A percentile compares a stretch with the other conserved stretches of the same genome.
Conservation (phyloP, 1,140 invertebrate genomes). For the Trichomalopsis sarcophagae region DNA sequence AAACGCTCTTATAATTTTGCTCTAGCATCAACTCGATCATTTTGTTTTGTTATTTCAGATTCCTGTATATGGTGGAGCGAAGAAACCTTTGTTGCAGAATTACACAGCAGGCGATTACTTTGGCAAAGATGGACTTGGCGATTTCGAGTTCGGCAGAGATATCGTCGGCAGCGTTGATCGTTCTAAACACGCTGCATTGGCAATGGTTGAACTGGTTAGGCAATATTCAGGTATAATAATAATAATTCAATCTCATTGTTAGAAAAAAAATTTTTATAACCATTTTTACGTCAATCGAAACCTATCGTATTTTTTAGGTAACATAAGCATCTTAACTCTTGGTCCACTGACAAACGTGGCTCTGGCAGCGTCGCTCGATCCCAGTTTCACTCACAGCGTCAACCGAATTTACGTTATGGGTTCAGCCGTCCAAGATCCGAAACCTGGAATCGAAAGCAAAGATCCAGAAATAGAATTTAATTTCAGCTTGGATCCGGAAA, state of each 20-base stretch:
- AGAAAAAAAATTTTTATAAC: not conserved
- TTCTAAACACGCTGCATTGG: constrained; percentile 66
- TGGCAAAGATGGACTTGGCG: constrained; percentile 76
- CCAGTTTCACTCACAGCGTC: constrained; percentile 73
- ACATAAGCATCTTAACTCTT: constrained; percentile 75
- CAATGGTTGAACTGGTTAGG: constrained; percentile 55
- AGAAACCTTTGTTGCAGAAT: constrained; percentile 64
- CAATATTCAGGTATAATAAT: constrained; percentile 68
- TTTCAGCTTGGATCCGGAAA: constrained; percentile 80
- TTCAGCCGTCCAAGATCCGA: constrained; percentile 70
- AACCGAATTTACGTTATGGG: constrained; percentile 78
- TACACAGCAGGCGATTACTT: constrained; percentile 62
- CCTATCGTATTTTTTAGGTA: constrained; percentile 56
- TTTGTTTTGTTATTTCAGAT: constrained; percentile 65
- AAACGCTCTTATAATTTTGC: too few relatives aligned
- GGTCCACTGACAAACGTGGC: constrained; percentile 81
- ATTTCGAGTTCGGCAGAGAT: constrained; percentile 66
- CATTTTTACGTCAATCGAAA: not conserved
- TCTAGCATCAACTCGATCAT: not conserved
- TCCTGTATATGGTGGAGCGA: constrained; percentile 72
- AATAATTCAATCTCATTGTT: not conserved
- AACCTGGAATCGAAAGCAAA: constrained; percentile 72
- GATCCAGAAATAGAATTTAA: constrained; percentile 79
- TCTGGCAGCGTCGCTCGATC: constrained; percentile 76
- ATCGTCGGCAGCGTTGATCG: constrained; percentile 61